Percentiles rank a stretch among this genome's conserved stretches.
Evolutionary conservation across 2,113 vertebrate species (phyloP).

Genomic region (Gracilinanus agilis): DNA sequence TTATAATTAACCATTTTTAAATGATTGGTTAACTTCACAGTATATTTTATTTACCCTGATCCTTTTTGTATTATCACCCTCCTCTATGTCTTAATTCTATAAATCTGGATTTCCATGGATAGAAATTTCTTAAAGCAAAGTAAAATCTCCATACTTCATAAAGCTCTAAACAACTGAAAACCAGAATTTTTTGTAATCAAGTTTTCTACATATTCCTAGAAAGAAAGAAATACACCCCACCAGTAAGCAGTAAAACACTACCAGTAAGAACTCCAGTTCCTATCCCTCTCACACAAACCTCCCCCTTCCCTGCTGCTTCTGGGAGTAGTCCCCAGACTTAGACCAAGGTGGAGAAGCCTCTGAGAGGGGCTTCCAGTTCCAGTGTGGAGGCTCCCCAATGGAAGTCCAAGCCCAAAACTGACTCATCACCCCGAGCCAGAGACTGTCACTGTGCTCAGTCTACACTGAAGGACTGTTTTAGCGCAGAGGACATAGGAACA

Average conservation of each 20-base stretch:
- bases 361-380: background rate
- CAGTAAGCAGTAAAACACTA: background rate
- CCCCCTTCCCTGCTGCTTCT: background rate
- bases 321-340: background rate
- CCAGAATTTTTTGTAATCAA: background rate
- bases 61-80: background rate
- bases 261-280: background rate
- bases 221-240: background rate
- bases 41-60: background rate
- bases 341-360: background rate
- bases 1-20: background rate
- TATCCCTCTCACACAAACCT: background rate
- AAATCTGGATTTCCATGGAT: background rate
- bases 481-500: background rate
- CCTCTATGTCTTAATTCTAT: background rate
- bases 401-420: background rate
- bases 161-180: background rate
- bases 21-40: background rate
- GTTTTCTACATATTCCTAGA: background rate
- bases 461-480: background rate
- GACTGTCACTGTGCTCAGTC: background rate
- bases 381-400: background rate
- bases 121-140: background rate
- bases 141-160: background rate
- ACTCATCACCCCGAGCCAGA: background rate